Evolutionary conservation across 2,113 vertebrate species (phyloP), one percentile per base, ranked within the genome.

Genomic region (Oreochromis aureus): DNA sequence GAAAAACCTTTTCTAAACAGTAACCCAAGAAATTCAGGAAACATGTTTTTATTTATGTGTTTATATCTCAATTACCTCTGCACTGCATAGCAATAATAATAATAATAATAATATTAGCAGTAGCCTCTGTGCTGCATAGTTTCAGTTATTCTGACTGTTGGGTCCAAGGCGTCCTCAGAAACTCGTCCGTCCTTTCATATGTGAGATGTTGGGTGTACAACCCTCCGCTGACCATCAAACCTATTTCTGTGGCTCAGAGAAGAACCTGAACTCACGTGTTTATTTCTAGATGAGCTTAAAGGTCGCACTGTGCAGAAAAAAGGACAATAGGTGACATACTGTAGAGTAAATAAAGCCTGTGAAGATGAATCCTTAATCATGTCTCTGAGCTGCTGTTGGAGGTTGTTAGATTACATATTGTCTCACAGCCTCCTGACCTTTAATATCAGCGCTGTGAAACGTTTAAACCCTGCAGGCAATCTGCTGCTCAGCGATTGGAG

Each of bases 401-500:
- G 82, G 36, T 80, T 83, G 93, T 96, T 94, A 93, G 95, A 96
- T 96, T 94, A 96, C 96, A 81, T 87, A 91, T 96, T 96, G 79
- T 81, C 95, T 92, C 90, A 32, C 84, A 73, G 81, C 96, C 93
- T 95, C 13, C 55, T 59, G 82, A 86, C 12, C 86, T 97, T 97
- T 96, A 97, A 97, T 96, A 97, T 95, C 94, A 96, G 95, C 94
- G 90, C 96, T 95, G 96, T 96, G 92, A 97, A 96, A 96, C 24
- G 94, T 96, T 78, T 96, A 96, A 96, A 96, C 22, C 85, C 82
- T 58, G 95, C 94, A 96, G 94, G 84, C 97, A 98, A 97, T 97
- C 97, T 97, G 96, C 95, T 97, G 96, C 95, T 18, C 22, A 39
- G 41, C 63, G 96, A 97, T 98, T 97, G 95, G 96, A 97, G 95